Evolutionary conservation across 2,797 vertebrate species (phyloP).

Genomic region (Phataginus tetradactyla): DNA sequence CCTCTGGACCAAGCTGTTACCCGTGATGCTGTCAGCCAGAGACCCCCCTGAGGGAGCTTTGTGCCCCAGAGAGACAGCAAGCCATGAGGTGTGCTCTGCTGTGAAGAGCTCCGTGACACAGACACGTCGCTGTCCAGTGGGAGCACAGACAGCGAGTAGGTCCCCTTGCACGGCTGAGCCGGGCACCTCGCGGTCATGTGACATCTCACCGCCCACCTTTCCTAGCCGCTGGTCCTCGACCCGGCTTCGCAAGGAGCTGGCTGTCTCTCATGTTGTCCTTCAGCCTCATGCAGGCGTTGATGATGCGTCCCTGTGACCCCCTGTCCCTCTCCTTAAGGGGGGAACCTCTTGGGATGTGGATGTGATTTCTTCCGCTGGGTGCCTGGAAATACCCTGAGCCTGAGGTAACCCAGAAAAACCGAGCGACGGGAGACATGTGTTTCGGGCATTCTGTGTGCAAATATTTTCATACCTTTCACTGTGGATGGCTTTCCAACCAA

Average conservation of each 20-base stretch:
- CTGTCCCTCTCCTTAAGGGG: background rate
- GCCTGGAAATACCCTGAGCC: fast-evolving
- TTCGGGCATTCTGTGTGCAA: background rate
- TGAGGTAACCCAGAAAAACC: background rate
- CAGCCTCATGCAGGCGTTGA: background rate
- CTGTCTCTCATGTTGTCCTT: background rate
- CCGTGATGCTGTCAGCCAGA: background rate
- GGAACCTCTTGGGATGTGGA: background rate
- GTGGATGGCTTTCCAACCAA: background rate
- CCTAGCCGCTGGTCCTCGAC: background rate
- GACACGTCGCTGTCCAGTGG: background rate
- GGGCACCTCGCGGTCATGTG: background rate
- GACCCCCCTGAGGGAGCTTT: background rate
- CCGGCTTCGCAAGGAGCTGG: background rate
- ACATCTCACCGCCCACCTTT: background rate
- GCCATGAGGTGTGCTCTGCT: background rate
- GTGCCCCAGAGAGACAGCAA: background rate
- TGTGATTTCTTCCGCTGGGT: background rate
- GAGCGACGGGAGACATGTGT: fast-evolving
- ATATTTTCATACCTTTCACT: background rate
- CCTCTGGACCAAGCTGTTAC: background rate
- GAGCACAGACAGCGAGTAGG: background rate
- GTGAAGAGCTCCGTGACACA: background rate
- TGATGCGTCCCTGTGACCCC: background rate
- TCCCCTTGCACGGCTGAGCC: background rate